Evolutionary conservation across 2,888 invertebrate species (phyloP).

Genomic region (Plebejus melissa): DNA sequence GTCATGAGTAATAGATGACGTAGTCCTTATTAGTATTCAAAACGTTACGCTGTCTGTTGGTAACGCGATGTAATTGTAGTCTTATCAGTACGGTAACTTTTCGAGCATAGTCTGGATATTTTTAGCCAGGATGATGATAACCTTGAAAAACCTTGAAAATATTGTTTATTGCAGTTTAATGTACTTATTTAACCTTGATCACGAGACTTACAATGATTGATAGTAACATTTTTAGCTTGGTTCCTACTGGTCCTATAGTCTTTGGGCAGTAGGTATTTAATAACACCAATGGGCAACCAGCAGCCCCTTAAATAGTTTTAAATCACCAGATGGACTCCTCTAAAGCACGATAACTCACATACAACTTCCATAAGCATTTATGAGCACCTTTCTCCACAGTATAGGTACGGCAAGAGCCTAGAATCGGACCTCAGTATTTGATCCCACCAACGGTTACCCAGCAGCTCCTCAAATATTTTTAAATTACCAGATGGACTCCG

Average conservation of each 20-base stretch:
- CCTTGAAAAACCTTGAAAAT: background rate
- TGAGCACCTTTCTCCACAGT: too few species aligned
- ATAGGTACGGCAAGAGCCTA: too few species aligned
- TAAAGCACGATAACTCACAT: background rate
- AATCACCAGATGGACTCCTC: background rate
- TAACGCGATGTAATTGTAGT: background rate
- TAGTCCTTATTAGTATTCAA: conserved; percentile 44
- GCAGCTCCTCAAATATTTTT: background rate
- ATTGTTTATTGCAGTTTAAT: background rate
- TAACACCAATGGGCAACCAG: background rate
- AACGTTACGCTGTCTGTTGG: background rate
- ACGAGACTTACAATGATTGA: background rate
- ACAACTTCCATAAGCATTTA: too few species aligned
- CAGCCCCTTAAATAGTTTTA: background rate
- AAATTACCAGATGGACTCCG: background rate
- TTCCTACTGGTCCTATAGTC: background rate
- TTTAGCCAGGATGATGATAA: background rate
- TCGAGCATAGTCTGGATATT: background rate
- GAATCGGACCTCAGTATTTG: background rate
- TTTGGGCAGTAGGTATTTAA: background rate
- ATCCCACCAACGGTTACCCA: background rate
- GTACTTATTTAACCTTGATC: background rate
- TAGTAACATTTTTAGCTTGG: background rate
- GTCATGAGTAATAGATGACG: conserved; percentile 39
- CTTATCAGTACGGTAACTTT: background rate